Base-by-base conservation (phyloP, 92 coral and sea anemone genomes). In the Desmophyllum pertusum region DNA sequence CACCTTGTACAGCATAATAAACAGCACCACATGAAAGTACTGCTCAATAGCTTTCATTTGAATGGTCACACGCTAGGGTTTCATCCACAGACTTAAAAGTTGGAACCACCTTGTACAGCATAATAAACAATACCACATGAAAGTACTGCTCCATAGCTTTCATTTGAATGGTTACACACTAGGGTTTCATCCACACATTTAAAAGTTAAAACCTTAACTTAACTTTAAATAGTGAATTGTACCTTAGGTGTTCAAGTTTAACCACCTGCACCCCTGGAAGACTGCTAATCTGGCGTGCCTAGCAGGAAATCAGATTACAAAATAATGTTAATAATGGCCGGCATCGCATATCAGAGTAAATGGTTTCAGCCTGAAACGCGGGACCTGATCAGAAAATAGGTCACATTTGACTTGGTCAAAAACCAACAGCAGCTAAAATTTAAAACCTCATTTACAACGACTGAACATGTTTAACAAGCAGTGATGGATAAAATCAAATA, bases 201-300 rank as follows among this genome's bases (percentile, higher is more conserved):
- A 11, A 30, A 61, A 17, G 10, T 10, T 61, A 27, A 5, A 19
- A 10, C 65, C 3, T n/a, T n/a, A 19, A 3, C 2, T 59, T 19
- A 29, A n/a, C n/a, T 70, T 70, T 0, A 41, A 6, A 21, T 5
- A 39, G 4, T 39, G 6, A 19, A 14, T 8, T 33, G 10, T 81
- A 82, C 86, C 86, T 71, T 19, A 82, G 62, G 39, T 57, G 70
- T 21, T 57, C 79, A 27, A 82, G 86, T 59, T 59, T 72, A 50
- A 71, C 71, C 59, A 82, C 71, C 21, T 82, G 86, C 29, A 82
- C 72, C 40, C 86, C 86, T 3, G 79, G 55, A 45, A 82, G 78
- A 23, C 30, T 57, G 23, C 70, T 82, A 10, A 82, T 82, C 15
- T 82, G 55, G 6, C 42, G 21, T 27, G 6, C 8, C 86, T 82